phyloP scores from a whole-genome alignment of 1,140 invertebrate genomes.

The Yoshiicerus persimilis region DNA sequence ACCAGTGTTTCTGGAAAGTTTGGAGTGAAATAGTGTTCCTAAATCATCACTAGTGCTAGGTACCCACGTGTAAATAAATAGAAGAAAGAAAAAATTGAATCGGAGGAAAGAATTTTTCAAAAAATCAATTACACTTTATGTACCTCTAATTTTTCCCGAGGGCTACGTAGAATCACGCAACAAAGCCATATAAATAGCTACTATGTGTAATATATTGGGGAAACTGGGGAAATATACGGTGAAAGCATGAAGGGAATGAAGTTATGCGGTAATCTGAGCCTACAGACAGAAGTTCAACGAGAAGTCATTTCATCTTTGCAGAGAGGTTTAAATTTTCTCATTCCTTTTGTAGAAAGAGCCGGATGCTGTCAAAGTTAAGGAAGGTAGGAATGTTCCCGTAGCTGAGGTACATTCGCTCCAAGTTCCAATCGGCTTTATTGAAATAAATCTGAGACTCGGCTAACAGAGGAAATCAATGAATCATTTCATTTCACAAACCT shows the following conservation, averaged over 20 bases:
- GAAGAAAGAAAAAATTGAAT: background rate
- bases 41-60: background rate
- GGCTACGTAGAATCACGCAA: background rate
- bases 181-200: background rate
- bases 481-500: background rate
- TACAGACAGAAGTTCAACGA: background rate
- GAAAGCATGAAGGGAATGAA: background rate
- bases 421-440: constrained; percentile 2
- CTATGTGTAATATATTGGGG: background rate
- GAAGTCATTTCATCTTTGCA: background rate
- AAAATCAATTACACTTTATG: background rate
- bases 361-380: background rate
- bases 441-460: constrained; percentile 1
- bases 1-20: too few species aligned
- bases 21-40: too few species aligned
- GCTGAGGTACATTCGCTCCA: background rate
- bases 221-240: background rate
- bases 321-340: background rate
- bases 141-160: background rate
- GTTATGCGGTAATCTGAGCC: background rate
- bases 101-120: background rate
- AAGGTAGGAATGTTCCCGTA: background rate
- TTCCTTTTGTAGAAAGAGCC: background rate
- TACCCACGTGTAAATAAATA: background rate
- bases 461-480: background rate